Evolutionary conservation across 2,888 invertebrate genomes (phyloP).

Genomic region (Nomada ferruginata): DNA sequence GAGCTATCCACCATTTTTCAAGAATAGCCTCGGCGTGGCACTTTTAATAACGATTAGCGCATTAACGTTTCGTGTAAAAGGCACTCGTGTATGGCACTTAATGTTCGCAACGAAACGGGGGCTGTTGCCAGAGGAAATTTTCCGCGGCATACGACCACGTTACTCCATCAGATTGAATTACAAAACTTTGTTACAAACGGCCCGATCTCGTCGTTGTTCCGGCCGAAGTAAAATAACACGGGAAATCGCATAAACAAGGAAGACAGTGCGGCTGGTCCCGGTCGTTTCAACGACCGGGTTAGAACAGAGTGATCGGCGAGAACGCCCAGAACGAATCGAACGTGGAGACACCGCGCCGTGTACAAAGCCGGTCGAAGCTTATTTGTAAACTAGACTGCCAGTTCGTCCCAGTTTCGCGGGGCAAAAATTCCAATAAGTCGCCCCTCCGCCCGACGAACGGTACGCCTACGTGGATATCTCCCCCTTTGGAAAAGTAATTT

Average conservation of each 20-base stretch:
- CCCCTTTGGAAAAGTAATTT: constrained; percentile 47
- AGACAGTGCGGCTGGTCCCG: constrained; percentile 3
- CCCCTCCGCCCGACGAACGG: not conserved
- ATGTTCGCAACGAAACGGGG: not conserved
- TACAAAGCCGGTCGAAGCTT: constrained; percentile 15
- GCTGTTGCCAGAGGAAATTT: constrained; percentile 12
- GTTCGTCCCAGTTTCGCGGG: constrained; percentile 46
- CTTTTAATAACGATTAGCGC: too few relatives aligned
- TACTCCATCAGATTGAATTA: constrained; percentile 24
- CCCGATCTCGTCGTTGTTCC: constrained; percentile 25
- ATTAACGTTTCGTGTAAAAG: not conserved
- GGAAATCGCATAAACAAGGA: constrained; percentile 30
- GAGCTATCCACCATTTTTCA: too few relatives aligned
- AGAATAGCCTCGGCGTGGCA: too few relatives aligned
- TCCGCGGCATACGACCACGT: constrained; percentile 11
- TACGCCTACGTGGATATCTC: constrained; percentile 33
- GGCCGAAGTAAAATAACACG: constrained; percentile 30
- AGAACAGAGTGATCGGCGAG: not conserved
- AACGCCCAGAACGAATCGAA: constrained; percentile 20
- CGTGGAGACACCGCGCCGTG: not conserved
- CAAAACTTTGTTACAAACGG: constrained; percentile 34
- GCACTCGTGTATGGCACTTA: not conserved
- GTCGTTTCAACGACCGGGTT: not conserved
- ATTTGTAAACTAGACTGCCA: constrained; percentile 40
- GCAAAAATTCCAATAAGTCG: constrained; percentile 40